Percentiles rank a stretch among this genome's conserved stretches.
phyloP scores from a whole-genome alignment of 2,797 vertebrate species.

The Helicolenus hilgendorfi region DNA sequence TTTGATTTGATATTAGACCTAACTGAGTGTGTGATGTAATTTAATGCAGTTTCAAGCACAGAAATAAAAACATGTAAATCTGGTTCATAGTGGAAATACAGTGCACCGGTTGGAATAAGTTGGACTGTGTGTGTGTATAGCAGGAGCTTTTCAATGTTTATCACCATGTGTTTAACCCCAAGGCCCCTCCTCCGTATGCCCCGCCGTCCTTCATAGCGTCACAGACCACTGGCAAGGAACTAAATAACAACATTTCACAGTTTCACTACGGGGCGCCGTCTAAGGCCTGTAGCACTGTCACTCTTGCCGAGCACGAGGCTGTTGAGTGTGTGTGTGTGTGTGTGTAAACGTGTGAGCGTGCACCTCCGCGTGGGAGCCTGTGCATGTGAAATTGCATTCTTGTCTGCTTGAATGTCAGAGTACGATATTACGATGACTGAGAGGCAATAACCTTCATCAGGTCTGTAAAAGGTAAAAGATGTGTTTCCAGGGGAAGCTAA shows the following conservation, averaged over 20 bases:
- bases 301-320: conserved; percentile 61
- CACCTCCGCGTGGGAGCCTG: background rate
- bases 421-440: conserved; percentile 73
- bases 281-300: conserved; percentile 81
- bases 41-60: conserved; percentile 9
- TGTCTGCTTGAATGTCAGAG: conserved; percentile 68
- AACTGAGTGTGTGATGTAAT: conserved; percentile 25
- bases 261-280: conserved; percentile 78
- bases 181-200: conserved; percentile 63
- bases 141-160: conserved; percentile 54
- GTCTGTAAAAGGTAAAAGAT: conserved; percentile 86
- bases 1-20: conserved; percentile 12
- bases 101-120: conserved; percentile 47
- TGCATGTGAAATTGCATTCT: conserved; percentile 58
- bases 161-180: conserved; percentile 65
- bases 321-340: conserved; percentile 5
- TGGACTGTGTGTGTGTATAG: conserved; percentile 17
- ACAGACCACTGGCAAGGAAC: conserved; percentile 83
- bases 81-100: conserved; percentile 21
- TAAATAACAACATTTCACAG: conserved; percentile 90
- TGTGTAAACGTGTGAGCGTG: conserved; percentile 5
- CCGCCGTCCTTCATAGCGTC: conserved; percentile 80
- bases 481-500: conserved; percentile 82
- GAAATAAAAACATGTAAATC: conserved; percentile 46
- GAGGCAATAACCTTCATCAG: conserved; percentile 82